Conservation (phyloP, 2,888 invertebrate genomes). For the Xestobium rufovillosum region DNA sequence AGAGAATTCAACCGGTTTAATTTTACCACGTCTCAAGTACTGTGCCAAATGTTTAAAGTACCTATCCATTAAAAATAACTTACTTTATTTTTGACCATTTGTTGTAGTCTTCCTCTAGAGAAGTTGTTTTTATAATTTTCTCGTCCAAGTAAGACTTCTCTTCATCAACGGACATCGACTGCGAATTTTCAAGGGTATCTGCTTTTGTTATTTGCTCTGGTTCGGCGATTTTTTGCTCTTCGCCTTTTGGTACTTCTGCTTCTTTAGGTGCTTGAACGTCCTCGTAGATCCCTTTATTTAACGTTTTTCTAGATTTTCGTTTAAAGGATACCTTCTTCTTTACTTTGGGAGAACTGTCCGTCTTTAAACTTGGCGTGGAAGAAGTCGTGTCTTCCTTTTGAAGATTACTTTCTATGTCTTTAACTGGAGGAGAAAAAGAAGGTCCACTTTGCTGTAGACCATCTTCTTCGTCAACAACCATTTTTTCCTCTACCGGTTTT, state of each 20-base stretch:
- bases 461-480: slow-evolving; percentile 39
- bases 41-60: too few species aligned
- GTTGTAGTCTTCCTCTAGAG: slow-evolving; percentile 37
- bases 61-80: too few species aligned
- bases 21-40: too few species aligned
- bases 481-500: slow-evolving; percentile 13
- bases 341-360: slow-evolving; percentile 28
- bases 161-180: slow-evolving; percentile 36
- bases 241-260: slow-evolving; percentile 7
- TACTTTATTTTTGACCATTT: slow-evolving; percentile 43
- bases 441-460: slow-evolving; percentile 30
- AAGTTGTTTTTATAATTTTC: slow-evolving; percentile 32
- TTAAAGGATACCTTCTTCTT: slow-evolving; percentile 42
- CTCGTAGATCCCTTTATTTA: slow-evolving; percentile 30
- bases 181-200: slow-evolving; percentile 22
- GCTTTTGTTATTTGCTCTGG: slow-evolving; percentile 20
- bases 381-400: slow-evolving; percentile 15
- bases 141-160: slow-evolving; percentile 34
- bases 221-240: slow-evolving; percentile 17
- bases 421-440: slow-evolving; percentile 9
- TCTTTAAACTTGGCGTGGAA: slow-evolving; percentile 29
- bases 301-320: slow-evolving; percentile 31
- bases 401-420: slow-evolving; percentile 11
- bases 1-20: too few species aligned
- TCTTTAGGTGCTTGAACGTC: slow-evolving; percentile 23